Base-by-base conservation (phyloP, 2,888 invertebrate genomes). In the Liodrosophila aerea region DNA sequence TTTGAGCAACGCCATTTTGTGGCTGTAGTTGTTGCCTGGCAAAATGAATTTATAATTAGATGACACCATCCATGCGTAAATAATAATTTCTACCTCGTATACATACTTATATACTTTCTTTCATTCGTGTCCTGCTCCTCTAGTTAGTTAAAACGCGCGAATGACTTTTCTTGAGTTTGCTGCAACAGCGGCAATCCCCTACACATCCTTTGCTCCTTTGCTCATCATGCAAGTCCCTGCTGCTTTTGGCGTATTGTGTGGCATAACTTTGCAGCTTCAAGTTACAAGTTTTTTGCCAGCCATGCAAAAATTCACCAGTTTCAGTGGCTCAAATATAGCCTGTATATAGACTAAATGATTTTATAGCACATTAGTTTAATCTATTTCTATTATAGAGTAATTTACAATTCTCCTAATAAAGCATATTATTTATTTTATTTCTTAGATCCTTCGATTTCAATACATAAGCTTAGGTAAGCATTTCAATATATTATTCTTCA, bases 61-160 rank as follows among this genome's bases (percentile, higher is more conserved):
- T 89, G 89, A 89, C 89, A 89, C 89, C 89, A 89, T 88, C 88
- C 88, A 89, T 88, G 90, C 89, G 90, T 90, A 84, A 89, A 90
- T 88, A 88, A 89, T 88, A 80, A 74, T 80, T 81, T 76, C 72
- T 64, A 51, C 73, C 46, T 70, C 60, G 57, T 57, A 57, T 69
- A 64, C 52, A 12, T n/a, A n/a, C n/a, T 34, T 43, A 43, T 43
- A 15, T 36, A 41, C 12, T 33, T 54, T 29, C 49, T 53, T 52
- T 40, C 41, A 29, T 13, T n/a, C 16, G 30, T 36, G 2, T 33
- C 50, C 36, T 61, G 27, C 60, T 54, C 75, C 81, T 76, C 74
- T 72, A 80, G 85, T 87, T 87, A 80, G 76, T 76, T 85, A 77
- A 75, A 73, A 72, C 68, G 75, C 73, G 81, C 84, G 84, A 85